These are phyloP conservation scores for Osmoderma eremita DNA, from an alignment of 2,888 invertebrate species.

Conservation along the genomic window DNA sequence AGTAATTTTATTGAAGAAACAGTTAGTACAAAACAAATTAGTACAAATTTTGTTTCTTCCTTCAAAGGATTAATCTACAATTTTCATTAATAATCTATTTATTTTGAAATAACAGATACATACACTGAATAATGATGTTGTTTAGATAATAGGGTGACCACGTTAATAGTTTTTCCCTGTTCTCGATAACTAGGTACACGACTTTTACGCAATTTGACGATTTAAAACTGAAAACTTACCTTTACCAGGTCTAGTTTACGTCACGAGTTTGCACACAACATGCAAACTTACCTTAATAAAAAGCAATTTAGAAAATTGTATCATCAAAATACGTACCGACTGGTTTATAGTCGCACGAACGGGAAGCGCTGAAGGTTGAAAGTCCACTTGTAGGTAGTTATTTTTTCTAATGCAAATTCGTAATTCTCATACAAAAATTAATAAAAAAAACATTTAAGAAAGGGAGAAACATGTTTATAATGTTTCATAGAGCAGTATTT, in stretches of 20 bases:
- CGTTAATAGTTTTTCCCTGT: conserved; percentile 3
- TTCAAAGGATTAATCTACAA: no score
- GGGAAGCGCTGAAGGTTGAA: conserved; percentile 30
- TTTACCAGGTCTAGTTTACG: conserved; percentile 1
- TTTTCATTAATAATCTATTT: no score
- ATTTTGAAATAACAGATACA: no score
- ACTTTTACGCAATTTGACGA: not conserved
- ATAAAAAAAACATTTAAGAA: not conserved
- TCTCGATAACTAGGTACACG: not conserved
- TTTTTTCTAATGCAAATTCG: conserved; percentile 1
- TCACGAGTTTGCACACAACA: not conserved
- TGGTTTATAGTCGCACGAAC: conserved; percentile 13
- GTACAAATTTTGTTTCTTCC: no score
- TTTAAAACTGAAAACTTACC: not conserved
- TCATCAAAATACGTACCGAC: conserved; percentile 1
- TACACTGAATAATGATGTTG: not conserved
- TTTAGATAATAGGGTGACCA: not conserved
- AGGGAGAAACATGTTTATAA: not conserved
- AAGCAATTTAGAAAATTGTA: conserved; percentile 13
- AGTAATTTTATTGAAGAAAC: no score
- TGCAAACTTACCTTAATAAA: conserved; percentile 4
- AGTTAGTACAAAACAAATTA: no score
- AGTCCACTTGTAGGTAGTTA: conserved; percentile 6
- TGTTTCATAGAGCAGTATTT: no score
- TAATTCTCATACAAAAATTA: no score